Conservation (phyloP, 2,888 invertebrate genomes). For the Drosophila mulleri region DNA sequence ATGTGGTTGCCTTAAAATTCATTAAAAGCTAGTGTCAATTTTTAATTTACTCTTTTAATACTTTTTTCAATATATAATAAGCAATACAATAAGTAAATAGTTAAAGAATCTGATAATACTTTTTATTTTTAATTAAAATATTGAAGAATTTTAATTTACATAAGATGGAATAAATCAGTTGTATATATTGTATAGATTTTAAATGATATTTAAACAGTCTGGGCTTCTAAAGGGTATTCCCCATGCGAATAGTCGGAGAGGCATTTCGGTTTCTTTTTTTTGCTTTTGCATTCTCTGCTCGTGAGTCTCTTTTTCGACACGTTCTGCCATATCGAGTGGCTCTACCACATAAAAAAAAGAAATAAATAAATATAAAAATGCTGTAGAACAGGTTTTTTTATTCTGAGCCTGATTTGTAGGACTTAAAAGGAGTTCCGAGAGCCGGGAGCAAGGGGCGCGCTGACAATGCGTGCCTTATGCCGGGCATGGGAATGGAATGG, state of each 20-base stretch:
- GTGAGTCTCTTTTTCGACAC: conserved; percentile 42
- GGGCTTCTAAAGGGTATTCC: conserved; percentile 18
- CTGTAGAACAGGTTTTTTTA: conserved; percentile 46
- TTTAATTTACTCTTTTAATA: neutral
- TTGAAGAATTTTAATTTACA: too few relatives aligned
- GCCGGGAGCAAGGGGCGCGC: neutral
- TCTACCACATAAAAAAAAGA: neutral
- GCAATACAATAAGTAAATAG: too few relatives aligned
- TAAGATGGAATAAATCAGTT: too few relatives aligned
- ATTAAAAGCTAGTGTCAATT: too few relatives aligned
- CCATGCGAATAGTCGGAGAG: neutral
- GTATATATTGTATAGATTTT: too few relatives aligned
- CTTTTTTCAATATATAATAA: too few relatives aligned
- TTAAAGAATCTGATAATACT: too few relatives aligned
- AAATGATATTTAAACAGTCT: neutral
- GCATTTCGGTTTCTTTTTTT: neutral
- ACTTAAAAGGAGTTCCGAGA: neutral
- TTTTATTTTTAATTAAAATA: too few relatives aligned
- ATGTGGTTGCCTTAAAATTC: too few relatives aligned
- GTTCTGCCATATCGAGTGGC: conserved; percentile 50
- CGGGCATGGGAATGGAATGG: conserved; percentile 50
- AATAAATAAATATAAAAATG: conserved; percentile 33
- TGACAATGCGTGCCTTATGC: conserved; percentile 42
- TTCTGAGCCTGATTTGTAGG: conserved; percentile 29
- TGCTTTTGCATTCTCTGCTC: conserved; percentile 16